Base-by-base conservation (phyloP, 2,888 invertebrate genomes). In the Julus scandinavius region DNA sequence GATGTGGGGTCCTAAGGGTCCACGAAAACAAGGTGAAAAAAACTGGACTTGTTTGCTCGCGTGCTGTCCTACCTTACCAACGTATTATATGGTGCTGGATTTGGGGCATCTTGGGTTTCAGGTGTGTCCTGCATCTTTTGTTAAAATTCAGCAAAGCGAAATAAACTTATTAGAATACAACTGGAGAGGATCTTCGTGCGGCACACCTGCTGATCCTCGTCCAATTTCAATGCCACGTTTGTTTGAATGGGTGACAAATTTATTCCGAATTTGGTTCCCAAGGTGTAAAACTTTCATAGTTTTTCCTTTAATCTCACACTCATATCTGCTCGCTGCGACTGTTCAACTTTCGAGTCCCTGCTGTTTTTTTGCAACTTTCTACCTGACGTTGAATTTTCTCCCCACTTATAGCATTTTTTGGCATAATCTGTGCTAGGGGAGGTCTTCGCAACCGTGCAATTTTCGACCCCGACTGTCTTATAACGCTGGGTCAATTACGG, bases 111-210 rank as follows among this genome's bases (percentile, higher is more conserved):
- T 72, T 29, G 29, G 11, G 29, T 29, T 72, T 72, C 72, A 72
- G 72, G 20, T 20, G n/a, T 63, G n/a, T 20, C 63, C 7, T 7
- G 63, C 63, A 63, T 63, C 20, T 20, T 20, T 54, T 54, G 15
- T 54, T 11, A 0, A 54, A 54, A 15, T 29, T 72, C 29, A 11
- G 29, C 72, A 72, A 72, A 72, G 29, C 7, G 72, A 72, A 72
- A 72, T 72, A 29, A 72, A 72, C 72, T 29, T 72, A 72, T 72
- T 72, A 72, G 29, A 72, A 72, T 72, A 72, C 20, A 29, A 20
- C n/a, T 72, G 72, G 72, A 72, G 72, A 72, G 72, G 72, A 72
- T 72, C 72, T 63, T 63, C n/a, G 63, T 20, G 63, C 20, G 29
- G 7, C 72, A 15, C 54, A 54, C 72, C 72, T 63, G 63, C 54